These are phyloP conservation scores for Tetragonula carbonaria DNA, from an alignment of 2,888 invertebrate species.

Conservation along the genomic window DNA sequence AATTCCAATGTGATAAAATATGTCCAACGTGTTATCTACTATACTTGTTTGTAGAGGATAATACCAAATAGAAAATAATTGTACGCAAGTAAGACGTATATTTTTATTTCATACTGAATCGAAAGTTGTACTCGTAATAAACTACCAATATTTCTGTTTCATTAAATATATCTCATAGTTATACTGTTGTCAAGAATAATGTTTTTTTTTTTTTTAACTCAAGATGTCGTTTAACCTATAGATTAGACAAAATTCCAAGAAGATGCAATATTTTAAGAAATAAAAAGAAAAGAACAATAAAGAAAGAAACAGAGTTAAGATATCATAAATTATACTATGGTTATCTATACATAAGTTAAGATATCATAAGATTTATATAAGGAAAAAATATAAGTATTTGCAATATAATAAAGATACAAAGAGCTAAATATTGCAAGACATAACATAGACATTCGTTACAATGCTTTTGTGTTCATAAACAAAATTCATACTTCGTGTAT, in stretches of 20 bases:
- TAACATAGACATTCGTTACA: conserved; percentile 28
- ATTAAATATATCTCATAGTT: conserved; percentile 25
- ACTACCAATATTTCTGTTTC: background rate
- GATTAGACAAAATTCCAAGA: background rate
- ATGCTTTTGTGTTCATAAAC: conserved; percentile 30
- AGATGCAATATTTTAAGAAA: background rate
- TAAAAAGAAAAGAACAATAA: background rate
- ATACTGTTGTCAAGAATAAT: conserved; percentile 10
- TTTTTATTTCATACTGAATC: background rate
- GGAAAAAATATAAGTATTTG: background rate
- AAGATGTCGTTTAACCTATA: background rate
- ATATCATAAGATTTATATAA: background rate
- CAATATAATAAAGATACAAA: background rate
- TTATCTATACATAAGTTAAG: too few relatives aligned
- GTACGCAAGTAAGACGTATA: background rate
- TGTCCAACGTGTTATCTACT: too few relatives aligned
- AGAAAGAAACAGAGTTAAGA: background rate
- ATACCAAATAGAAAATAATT: too few relatives aligned
- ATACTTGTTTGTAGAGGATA: too few relatives aligned
- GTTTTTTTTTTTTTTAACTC: background rate
- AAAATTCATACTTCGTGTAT: conserved; percentile 25
- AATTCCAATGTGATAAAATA: too few relatives aligned
- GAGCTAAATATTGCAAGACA: background rate
- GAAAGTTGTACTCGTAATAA: background rate
- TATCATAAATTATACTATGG: too few relatives aligned